Conservation (phyloP, 2,113 vertebrate species). For the Myrmophylax atrothorax region DNA sequence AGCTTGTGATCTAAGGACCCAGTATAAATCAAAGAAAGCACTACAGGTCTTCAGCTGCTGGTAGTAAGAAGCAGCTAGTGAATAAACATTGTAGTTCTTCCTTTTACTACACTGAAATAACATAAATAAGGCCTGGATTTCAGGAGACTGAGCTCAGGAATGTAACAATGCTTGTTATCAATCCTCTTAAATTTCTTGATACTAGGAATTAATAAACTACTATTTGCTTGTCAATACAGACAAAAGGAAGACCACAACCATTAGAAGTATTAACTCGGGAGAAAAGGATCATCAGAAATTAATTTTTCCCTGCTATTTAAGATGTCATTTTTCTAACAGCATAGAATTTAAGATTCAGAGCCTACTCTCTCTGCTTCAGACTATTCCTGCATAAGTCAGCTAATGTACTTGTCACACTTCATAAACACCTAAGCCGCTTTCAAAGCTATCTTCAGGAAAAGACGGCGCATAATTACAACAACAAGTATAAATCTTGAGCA, state of each 20-base stretch:
- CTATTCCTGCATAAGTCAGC: not conserved
- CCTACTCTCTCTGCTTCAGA: not conserved
- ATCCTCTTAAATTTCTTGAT: accelerated
- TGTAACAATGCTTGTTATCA: not conserved
- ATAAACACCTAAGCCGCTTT: not conserved
- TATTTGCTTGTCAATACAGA: not conserved
- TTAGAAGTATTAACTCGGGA: not conserved
- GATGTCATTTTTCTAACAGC: accelerated
- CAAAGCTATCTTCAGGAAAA: not conserved
- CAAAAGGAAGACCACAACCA: not conserved
- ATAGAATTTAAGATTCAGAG: not conserved
- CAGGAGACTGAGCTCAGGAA: not conserved
- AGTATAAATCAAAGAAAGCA: not conserved
- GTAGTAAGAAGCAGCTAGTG: not conserved
- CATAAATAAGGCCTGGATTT: not conserved
- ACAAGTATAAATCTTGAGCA: not conserved
- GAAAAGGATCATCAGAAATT: not conserved
- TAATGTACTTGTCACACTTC: not conserved
- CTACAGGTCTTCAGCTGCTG: not conserved
- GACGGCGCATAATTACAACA: not conserved
- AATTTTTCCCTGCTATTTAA: not conserved
- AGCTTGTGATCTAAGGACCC: accelerated
- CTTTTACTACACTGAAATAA: not conserved
- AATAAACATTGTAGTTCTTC: not conserved
- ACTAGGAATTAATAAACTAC: not conserved